Percentiles rank a stretch among this genome's conserved stretches.
phyloP scores from a whole-genome alignment of 2,113 vertebrate genomes.

The Gobiocypris rarus region DNA sequence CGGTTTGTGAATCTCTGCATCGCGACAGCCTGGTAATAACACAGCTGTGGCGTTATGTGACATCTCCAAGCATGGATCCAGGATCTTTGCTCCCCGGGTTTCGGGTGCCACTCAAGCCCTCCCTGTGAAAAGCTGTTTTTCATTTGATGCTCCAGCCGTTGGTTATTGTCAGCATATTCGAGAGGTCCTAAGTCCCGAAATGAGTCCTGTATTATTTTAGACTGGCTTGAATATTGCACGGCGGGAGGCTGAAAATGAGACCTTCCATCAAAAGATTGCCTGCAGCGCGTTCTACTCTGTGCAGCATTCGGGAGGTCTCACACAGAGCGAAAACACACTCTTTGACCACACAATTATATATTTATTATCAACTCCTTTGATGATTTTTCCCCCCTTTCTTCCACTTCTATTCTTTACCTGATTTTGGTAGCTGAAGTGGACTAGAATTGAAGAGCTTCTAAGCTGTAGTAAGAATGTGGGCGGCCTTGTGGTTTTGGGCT shows the following conservation, averaged over 20 bases:
- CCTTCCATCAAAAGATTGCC: conserved; percentile 83
- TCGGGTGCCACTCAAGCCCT: conserved; percentile 64
- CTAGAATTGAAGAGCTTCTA: conserved; percentile 59
- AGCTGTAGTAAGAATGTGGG: conserved; percentile 64
- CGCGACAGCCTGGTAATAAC: conserved; percentile 58
- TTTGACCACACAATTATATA: conserved; percentile 82
- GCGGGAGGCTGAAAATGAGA: conserved; percentile 82
- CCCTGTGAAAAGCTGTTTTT: conserved; percentile 78
- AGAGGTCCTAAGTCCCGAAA: conserved; percentile 81
- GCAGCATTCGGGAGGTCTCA: conserved; percentile 76
- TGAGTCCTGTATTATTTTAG: conserved; percentile 82
- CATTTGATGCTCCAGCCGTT: conserved; percentile 75
- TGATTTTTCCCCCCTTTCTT: conserved; percentile 63
- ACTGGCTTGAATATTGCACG: conserved; percentile 79
- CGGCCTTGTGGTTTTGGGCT: conserved; percentile 59
- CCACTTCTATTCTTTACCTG: conserved; percentile 50
- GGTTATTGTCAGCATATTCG: conserved; percentile 81
- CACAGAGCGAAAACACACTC: conserved; percentile 79
- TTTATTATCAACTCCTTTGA: conserved; percentile 77
- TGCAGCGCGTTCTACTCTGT: conserved; percentile 78
- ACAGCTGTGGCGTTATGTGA: conserved; percentile 69
- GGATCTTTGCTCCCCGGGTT: conserved; percentile 70
- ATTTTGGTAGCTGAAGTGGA: conserved; percentile 52
- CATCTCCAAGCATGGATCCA: conserved; percentile 67
- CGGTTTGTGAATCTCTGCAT: conserved; percentile 17